Evolutionary conservation across 2,888 invertebrate genomes (phyloP), one percentile per base, ranked within the genome.

Genomic region (Dicranocentrus wangi): DNA sequence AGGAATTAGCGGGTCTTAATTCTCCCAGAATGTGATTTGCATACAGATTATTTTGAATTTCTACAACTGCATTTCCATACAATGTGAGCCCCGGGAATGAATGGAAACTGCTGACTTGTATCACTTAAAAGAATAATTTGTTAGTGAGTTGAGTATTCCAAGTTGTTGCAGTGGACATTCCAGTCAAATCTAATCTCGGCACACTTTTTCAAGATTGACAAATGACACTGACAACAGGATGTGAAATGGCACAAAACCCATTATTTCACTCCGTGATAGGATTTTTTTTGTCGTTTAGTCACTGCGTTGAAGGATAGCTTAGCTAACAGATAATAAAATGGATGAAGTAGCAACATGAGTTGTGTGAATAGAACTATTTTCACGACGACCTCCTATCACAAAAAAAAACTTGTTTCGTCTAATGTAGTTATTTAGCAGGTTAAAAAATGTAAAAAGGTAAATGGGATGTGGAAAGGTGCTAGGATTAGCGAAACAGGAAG

Each of bases 171-270:
- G n/a, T n/a, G n/a, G n/a, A n/a, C n/a, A n/a, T n/a, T n/a, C n/a
- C n/a, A 32, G 10, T 32, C 5, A 32, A 32, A 32, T 32, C 32
- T 32, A 3, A 32, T 10, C 32, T 32, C 3, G 32, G 3, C 32
- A 32, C 32, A 32, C 3, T 32, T 32, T 47, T 47, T 47, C 47
- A 47, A 55, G 55, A 55, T 55, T 21, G 23, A 23, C 55, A 55
- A 51, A 19, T 15, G 55, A 55, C 55, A 21, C 28, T 28, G 32
- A 32, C 61, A 60, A 32, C 61, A 61, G 61, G 61, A 61, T 61
- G 61, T 61, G 61, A 61, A 61, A 28, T 17, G 61, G 61, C 61
- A 61, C 19, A 61, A 61, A 61, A 5, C 17, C 32, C 61, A 61
- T n/a, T n/a, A n/a, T n/a, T n/a, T n/a, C n/a, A n/a, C n/a, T n/a